A percentile compares a stretch with the other conserved stretches of the same genome.
phyloP scores from a whole-genome alignment of 2,797 vertebrate genomes.

The Okamejei kenojei region DNA sequence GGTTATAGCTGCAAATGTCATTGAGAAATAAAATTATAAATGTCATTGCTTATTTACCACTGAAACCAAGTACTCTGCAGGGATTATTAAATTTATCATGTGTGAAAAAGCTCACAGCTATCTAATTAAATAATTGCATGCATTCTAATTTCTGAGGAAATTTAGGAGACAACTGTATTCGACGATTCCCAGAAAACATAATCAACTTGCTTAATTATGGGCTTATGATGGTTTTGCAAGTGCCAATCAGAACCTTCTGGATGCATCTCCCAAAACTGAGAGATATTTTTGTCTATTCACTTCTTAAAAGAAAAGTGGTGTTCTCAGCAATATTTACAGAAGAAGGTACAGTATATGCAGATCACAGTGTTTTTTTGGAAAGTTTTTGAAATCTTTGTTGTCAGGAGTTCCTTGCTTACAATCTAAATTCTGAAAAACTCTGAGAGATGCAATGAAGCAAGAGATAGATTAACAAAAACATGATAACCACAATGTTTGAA shows the following conservation, averaged over 20 bases:
- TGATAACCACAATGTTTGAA: not conserved
- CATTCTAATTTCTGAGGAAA: not conserved
- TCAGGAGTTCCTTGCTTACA: not conserved
- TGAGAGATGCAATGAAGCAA: not conserved
- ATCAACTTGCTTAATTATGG: not conserved
- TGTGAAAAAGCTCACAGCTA: not conserved
- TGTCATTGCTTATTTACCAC: not conserved
- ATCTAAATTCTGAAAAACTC: not conserved
- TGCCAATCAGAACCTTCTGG: not conserved
- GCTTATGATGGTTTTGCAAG: not conserved
- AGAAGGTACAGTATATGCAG: not conserved
- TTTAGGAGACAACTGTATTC: not conserved
- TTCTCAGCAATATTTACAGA: not conserved
- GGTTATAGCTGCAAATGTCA: not conserved
- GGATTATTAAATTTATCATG: not conserved
- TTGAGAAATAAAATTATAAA: not conserved
- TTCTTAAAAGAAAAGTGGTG: no score
- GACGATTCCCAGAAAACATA: no score
- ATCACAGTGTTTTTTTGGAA: not conserved
- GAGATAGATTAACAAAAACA: not conserved
- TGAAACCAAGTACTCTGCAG: not conserved
- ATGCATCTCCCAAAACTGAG: not conserved
- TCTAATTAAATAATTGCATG: not conserved
- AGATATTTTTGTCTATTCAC: not conserved
- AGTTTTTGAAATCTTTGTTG: not conserved